Percentiles rank a stretch among this genome's conserved stretches.
Evolutionary conservation across 2,113 vertebrate genomes (phyloP).

Genomic region (Perca flavescens): DNA sequence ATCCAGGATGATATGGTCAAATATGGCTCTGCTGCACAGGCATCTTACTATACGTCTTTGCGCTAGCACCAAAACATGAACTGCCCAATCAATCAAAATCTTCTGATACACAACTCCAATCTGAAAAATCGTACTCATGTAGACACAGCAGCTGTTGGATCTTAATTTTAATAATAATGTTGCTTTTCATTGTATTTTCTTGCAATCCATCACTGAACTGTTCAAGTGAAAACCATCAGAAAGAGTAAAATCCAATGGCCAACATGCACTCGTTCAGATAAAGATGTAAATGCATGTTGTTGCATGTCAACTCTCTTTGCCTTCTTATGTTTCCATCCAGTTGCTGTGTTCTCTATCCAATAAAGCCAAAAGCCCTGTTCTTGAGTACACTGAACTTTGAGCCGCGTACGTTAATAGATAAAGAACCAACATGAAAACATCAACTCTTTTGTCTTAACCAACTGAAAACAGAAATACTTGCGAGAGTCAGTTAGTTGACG

Average conservation of each 20-base stretch:
- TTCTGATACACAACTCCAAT: background rate
- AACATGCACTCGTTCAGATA: background rate
- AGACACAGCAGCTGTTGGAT: background rate
- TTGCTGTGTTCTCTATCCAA: background rate
- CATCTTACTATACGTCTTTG: background rate
- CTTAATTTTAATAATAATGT: background rate
- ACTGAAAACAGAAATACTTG: background rate
- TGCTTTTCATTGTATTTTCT: background rate
- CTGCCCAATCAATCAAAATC: background rate
- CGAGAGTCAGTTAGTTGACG: background rate
- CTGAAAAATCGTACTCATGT: background rate
- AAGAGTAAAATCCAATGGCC: background rate
- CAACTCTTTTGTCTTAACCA: background rate
- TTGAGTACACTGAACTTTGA: background rate
- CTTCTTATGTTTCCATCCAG: constrained; percentile 7
- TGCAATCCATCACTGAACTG: background rate
- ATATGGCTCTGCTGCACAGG: background rate
- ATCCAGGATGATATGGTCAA: background rate
- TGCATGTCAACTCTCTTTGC: background rate
- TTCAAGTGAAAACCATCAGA: background rate
- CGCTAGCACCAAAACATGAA: background rate
- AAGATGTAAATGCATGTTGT: background rate
- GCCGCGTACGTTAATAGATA: background rate
- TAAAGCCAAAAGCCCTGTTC: background rate
- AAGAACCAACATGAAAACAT: background rate